Evolutionary conservation across 2,113 vertebrate genomes (phyloP), one percentile per base, ranked within the genome.

Genomic region (Haemorhous mexicanus): DNA sequence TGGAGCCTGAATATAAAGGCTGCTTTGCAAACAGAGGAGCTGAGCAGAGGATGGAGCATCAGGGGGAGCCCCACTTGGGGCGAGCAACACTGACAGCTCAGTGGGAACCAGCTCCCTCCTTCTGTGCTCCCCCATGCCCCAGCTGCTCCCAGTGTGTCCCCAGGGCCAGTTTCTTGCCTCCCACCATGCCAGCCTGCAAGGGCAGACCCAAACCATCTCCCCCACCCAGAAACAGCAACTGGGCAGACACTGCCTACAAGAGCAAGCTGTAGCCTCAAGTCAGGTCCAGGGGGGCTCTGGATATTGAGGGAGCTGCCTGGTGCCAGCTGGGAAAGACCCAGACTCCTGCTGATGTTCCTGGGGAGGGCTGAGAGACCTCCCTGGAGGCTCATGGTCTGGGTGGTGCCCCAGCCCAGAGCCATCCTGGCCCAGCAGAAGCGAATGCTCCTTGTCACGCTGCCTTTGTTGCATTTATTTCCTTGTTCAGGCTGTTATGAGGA

Each of bases 351-450:
- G n/a, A 55, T 55, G 9, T 44, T 35, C 43, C 67, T 50, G 41
- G 79, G 43, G 24, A 21, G 37, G 16, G 22, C 37, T 82, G 47
- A 43, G 64, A 44, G 41, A n/a, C 37, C 41, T n/a, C 5, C 43
- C 41, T 2, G 0, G 12, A 26, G 33, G 22, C 30, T 59, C 41
- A 9, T 1, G 10, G 37, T 35, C 53, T 50, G 53, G 43, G 37
- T 61, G 13, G 16, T 35, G 58, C 49, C 64, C 67, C 19, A 11
- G 63, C 27, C 58, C 76, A 33, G 33, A 69, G 44, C 52, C 6
- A 2, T 26, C 33, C 69, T 0, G 0, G 59, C 59, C 55, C 0
- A 0, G 41, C 0, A 0, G 87, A 67, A 53, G 66, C 0, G 0
- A 44, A 63, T 7, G 6, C 50, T 70, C 52, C 52, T 70, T 5